Percentiles rank a stretch among this genome's conserved stretches.
These are phyloP conservation scores for Glossosoma conforme DNA, from an alignment of 1,140 invertebrate genomes.

Conservation along the genomic window DNA sequence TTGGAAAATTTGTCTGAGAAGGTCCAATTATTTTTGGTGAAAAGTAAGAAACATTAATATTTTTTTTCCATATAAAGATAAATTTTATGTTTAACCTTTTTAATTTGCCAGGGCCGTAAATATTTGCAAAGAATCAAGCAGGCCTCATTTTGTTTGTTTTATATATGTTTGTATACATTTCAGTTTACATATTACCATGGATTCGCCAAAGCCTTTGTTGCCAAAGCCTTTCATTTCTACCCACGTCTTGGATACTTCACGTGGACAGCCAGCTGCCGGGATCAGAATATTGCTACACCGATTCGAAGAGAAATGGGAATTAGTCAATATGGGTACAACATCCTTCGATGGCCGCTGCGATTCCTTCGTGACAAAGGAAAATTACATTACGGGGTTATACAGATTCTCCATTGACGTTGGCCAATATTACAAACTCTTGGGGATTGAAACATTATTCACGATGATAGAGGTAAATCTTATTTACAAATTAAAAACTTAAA, in stretches of 20 bases:
- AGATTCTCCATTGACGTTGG: conserved; percentile 69
- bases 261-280: background rate
- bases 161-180: background rate
- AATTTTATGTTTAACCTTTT: too few species aligned
- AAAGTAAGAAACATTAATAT: too few species aligned
- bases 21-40: too few species aligned
- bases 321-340: background rate
- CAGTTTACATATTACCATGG: background rate
- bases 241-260: background rate
- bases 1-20: too few species aligned
- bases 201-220: background rate
- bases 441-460: conserved; percentile 45
- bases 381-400: conserved; percentile 60
- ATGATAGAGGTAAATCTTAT: background rate
- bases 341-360: background rate
- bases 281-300: background rate
- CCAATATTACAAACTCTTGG: conserved; percentile 57
- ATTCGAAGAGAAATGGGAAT: background rate
- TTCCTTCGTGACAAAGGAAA: conserved; percentile 6
- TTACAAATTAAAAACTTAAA: background rate
- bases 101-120: too few species aligned
- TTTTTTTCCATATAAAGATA: too few species aligned
- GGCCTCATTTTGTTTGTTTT: too few species aligned
- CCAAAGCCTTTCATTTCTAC: background rate
- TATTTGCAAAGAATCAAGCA: too few species aligned